A percentile compares a stretch with the other conserved stretches of the same genome.
phyloP scores from a whole-genome alignment of 1,140 invertebrate species.

The Saxidomus purpurata region DNA sequence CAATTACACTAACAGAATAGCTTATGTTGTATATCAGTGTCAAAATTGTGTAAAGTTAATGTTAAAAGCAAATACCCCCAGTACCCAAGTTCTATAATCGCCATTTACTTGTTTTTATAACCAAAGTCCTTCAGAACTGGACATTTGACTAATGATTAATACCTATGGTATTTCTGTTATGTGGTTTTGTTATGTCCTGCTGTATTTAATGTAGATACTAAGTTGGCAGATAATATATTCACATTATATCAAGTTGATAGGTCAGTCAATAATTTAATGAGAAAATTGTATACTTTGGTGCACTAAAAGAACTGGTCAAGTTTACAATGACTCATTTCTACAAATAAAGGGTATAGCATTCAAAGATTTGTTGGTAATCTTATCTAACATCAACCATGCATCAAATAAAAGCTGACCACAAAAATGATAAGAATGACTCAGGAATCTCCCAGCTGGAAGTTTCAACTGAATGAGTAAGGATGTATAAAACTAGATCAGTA shows the following conservation, averaged over 20 bases:
- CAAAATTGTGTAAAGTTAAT: no score
- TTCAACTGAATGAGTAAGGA: not conserved
- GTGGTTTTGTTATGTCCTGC: not conserved
- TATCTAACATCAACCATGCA: constrained; percentile 17
- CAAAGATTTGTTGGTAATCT: not conserved
- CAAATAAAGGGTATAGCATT: not conserved
- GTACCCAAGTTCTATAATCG: no score
- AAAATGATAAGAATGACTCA: not conserved
- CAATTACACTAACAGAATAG: no score
- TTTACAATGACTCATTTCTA: not conserved
- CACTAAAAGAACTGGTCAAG: not conserved
- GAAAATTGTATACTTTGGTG: not conserved
- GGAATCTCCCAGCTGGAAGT: not conserved
- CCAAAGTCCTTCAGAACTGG: not conserved
- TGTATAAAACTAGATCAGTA: no score
- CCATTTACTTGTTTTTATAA: no score
- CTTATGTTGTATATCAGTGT: no score
- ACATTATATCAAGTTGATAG: not conserved
- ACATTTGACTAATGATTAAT: constrained; percentile 10
- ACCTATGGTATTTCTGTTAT: not conserved
- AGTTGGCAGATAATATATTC: constrained; percentile 1
- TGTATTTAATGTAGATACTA: not conserved
- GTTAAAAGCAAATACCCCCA: no score
- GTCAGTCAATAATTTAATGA: not conserved
- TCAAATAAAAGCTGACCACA: constrained; percentile 33